Evolutionary conservation across 2,888 invertebrate species (phyloP).

Genomic region (Amphipoea oculea): DNA sequence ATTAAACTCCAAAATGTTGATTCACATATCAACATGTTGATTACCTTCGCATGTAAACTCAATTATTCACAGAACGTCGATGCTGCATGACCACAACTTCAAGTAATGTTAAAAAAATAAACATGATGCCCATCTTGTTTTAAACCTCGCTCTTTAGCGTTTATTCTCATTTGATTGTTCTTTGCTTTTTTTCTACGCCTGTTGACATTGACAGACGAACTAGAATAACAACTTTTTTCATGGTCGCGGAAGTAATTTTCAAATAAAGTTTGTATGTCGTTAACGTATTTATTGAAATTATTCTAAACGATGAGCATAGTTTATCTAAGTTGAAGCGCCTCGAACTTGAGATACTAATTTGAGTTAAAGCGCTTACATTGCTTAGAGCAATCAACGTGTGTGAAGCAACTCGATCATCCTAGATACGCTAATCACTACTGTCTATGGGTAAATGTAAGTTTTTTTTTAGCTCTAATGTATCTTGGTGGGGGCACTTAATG

Average conservation of each 20-base stretch:
- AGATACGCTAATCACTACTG: slow-evolving; percentile 11
- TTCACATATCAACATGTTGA: slow-evolving; percentile 9
- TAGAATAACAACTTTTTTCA: slow-evolving; percentile 41
- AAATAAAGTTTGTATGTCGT: slow-evolving; percentile 20
- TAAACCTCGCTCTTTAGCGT: slow-evolving; percentile 3
- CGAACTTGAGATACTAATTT: background rate
- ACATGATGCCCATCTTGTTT: slow-evolving; percentile 20
- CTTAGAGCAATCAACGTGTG: slow-evolving; percentile 1
- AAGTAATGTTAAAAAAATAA: background rate
- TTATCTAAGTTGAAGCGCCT: slow-evolving; percentile 1
- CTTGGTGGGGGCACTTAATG: background rate
- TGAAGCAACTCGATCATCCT: background rate
- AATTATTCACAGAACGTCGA: slow-evolving; percentile 30
- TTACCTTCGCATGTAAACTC: slow-evolving; percentile 37
- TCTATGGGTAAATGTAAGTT: slow-evolving; percentile 2
- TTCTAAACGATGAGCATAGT: slow-evolving; percentile 9
- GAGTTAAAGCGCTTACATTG: background rate
- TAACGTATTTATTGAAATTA: slow-evolving; percentile 36
- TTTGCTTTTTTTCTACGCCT: slow-evolving; percentile 12
- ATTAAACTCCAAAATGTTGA: slow-evolving; percentile 16
- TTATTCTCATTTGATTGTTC: slow-evolving; percentile 36
- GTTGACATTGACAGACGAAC: slow-evolving; percentile 44
- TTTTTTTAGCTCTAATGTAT: background rate
- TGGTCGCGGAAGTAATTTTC: slow-evolving; percentile 50
- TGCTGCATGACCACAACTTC: slow-evolving; percentile 12